Base-by-base conservation (phyloP, 2,113 vertebrate species). In the Cyrtonyx montezumae region DNA sequence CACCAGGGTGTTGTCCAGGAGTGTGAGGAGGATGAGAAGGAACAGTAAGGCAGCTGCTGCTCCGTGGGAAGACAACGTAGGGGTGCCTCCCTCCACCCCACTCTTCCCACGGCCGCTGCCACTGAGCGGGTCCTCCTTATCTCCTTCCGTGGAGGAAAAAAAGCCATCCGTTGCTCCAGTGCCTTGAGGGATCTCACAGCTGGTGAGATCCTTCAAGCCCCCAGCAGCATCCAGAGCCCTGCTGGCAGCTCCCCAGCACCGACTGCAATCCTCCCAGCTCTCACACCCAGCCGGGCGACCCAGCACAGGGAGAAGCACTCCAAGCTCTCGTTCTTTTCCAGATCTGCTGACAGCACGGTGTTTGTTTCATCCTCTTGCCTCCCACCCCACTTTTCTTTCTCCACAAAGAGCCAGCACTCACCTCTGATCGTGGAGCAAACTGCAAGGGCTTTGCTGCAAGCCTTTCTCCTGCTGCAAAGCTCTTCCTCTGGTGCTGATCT, bases 1-100 rank as follows among this genome's bases (percentile, higher is more conserved):
- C 70, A 98, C 98, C 36, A 98, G 96, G 15, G 88, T 95, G 94
- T 98, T 98, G 34, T 98, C 98, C 83, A 98, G 94, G n/a, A 98
- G 92, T 9, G 97, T 98, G 88, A 92, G 97, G 62, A 98, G 93
- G 87, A 98, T 98, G 74, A 98, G 98, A 6, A 98, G 95, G 28
- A 97, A 93, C 10, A 98, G 96, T 5, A 97, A 87, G 78, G 97
- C 91, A 9, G 97, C 98, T 11, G 98, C 85, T 66, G 97, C 89
- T 20, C 93, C 97, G 3, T 86, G 95, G 66, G 97, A 66, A 13
- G 81, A 67, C 8, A 92, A 34, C 2, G 32, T 13, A 0, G 79
- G 73, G 3, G 20, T 73, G 4, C 48, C 68, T 40, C 81, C 95
- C 13, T 26, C 69, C 11, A 26, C 37, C 91, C 55, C 19, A 76